These are phyloP conservation scores for Microctonus aethiopoides DNA, from an alignment of 2,888 invertebrate genomes.

Conservation along the genomic window DNA sequence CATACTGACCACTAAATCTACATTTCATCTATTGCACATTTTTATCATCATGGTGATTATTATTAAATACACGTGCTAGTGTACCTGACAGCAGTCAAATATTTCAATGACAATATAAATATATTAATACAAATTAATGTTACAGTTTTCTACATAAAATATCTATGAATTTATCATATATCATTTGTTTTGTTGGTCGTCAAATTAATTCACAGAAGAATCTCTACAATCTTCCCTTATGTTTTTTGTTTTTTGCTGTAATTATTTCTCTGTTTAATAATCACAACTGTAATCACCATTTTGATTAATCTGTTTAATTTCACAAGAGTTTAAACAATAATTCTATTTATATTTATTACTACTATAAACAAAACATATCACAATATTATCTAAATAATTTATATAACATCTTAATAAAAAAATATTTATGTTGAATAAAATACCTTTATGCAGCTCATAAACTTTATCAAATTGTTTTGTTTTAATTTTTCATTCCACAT, in stretches of 20 bases:
- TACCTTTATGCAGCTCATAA: background rate
- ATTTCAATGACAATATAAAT: background rate
- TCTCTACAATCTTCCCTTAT: background rate
- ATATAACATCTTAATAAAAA: background rate
- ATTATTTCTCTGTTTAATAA: too few relatives aligned
- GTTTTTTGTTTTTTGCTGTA: too few relatives aligned
- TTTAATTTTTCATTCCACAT: background rate
- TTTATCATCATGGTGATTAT: background rate
- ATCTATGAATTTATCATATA: background rate
- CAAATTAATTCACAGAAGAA: background rate
- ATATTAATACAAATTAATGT: background rate
- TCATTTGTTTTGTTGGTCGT: background rate
- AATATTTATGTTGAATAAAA: background rate
- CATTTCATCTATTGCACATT: background rate
- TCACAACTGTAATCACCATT: background rate
- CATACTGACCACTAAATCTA: background rate
- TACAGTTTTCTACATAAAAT: too few relatives aligned
- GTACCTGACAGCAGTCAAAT: background rate
- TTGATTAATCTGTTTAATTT: too few relatives aligned
- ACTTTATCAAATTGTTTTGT: background rate
- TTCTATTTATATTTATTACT: background rate
- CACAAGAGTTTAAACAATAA: too few relatives aligned
- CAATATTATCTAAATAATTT: background rate
- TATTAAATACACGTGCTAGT: background rate
- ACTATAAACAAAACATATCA: background rate